Conservation (phyloP, 2,113 vertebrate genomes). For the Rhabdornis inornatus region DNA sequence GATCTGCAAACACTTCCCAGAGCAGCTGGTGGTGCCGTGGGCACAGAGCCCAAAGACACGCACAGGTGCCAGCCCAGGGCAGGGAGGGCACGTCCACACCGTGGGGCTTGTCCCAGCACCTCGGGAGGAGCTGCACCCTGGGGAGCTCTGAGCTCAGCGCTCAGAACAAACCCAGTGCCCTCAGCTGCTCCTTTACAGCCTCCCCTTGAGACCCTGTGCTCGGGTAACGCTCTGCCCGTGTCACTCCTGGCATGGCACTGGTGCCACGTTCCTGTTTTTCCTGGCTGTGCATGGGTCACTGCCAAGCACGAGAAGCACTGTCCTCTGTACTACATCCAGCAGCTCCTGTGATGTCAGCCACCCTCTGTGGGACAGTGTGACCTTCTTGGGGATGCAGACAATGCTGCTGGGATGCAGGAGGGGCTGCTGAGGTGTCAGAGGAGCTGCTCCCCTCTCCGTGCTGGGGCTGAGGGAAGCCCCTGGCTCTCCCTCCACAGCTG, state of each 20-base stretch:
- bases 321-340: background rate
- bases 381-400: background rate
- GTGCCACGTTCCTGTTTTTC: background rate
- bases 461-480: background rate
- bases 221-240: fast-evolving
- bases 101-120: background rate
- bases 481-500: background rate
- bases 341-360: background rate
- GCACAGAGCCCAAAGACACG: background rate
- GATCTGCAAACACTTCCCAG: background rate
- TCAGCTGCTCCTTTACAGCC: background rate
- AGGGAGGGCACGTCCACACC: background rate
- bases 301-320: background rate
- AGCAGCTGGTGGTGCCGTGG: background rate
- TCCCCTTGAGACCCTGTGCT: background rate
- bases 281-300: background rate
- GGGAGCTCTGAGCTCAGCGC: background rate
- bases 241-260: background rate
- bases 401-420: background rate
- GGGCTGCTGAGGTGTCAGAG: background rate
- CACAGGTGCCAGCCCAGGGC: background rate
- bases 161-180: background rate
- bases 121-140: background rate
- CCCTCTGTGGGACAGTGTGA: background rate
- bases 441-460: background rate